Conservation (phyloP, 2,113 vertebrate genomes). For the Dicaeum eximium region DNA sequence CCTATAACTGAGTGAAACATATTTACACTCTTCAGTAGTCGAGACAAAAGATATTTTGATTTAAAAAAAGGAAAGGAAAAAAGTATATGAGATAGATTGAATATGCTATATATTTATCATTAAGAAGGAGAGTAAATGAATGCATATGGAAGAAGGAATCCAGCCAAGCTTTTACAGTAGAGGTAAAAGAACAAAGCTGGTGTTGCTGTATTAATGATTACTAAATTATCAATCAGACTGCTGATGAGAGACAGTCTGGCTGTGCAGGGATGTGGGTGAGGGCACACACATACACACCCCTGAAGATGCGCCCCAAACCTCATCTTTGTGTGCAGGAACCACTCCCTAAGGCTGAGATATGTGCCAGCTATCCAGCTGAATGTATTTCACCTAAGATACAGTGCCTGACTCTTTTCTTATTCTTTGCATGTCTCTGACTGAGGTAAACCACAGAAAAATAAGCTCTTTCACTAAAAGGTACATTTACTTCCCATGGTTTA, state of each 20-base stretch:
- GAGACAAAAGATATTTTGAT: conserved; percentile 51
- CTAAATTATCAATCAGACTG: background rate
- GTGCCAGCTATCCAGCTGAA: background rate
- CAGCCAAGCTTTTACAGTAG: background rate
- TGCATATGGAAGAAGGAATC: background rate
- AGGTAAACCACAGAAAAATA: background rate
- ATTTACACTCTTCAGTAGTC: conserved; percentile 56
- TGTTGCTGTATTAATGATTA: background rate
- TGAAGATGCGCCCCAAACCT: background rate
- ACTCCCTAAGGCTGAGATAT: background rate
- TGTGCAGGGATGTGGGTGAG: background rate
- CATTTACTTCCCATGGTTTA: background rate
- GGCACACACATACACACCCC: accelerated
- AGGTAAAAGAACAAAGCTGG: background rate
- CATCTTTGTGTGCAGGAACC: background rate
- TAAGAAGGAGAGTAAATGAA: background rate
- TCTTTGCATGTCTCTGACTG: background rate
- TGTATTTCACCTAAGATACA: background rate
- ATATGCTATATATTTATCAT: background rate
- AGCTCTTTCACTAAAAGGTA: background rate
- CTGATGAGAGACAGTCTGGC: background rate
- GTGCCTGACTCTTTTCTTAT: background rate
- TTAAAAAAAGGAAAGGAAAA: background rate
- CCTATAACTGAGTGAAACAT: conserved; percentile 46
- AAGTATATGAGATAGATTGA: conserved; percentile 25